phyloP scores from a whole-genome alignment of 2,113 vertebrate species.

The Gymnarchus niloticus region DNA sequence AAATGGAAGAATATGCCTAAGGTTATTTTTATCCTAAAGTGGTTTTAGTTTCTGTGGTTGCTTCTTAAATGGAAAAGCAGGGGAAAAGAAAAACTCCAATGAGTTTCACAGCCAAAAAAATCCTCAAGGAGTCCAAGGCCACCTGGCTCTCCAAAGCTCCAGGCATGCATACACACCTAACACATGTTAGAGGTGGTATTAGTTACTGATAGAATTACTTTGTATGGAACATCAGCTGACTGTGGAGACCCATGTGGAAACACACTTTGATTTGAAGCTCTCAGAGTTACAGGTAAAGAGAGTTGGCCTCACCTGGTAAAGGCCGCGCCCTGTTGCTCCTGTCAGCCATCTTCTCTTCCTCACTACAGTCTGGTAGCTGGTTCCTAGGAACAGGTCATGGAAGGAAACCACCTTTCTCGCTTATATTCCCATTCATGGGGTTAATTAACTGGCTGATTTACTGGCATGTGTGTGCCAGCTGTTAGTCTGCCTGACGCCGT shows the following conservation, averaged over 20 bases:
- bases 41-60: background rate
- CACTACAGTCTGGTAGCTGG: constrained; percentile 46
- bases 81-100: no score
- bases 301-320: constrained; percentile 42
- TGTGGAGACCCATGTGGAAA: no score
- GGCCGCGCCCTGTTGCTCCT: constrained; percentile 35
- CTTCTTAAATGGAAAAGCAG: no score
- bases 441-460: background rate
- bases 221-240: no score
- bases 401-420: background rate
- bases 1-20: background rate
- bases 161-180: background rate
- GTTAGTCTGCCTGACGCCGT: no score
- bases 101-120: no score
- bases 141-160: no score
- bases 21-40: background rate
- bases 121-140: no score
- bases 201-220: no score
- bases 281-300: background rate
- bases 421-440: background rate
- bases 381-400: constrained; percentile 31
- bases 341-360: constrained; percentile 15
- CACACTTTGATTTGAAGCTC: no score
- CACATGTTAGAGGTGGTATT: background rate
- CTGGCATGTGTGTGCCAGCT: background rate